These are phyloP conservation scores for Psilanteris sp. DNA, from an alignment of 1,140 invertebrate species.

Conservation along the genomic window DNA sequence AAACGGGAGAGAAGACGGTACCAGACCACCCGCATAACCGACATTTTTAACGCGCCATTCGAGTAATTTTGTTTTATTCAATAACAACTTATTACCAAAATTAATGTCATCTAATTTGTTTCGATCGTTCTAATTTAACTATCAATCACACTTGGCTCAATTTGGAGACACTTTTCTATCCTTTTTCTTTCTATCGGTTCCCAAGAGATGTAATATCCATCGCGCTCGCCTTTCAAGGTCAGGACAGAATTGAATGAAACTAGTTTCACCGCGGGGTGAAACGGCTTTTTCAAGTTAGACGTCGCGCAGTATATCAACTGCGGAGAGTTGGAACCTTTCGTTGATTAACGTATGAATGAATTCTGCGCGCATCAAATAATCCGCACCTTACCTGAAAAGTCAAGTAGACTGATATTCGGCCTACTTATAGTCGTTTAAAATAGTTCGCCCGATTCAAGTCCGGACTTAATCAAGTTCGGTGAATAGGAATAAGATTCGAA, in stretches of 20 bases:
- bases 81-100: constrained; percentile 12
- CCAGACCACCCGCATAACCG: constrained; percentile 41
- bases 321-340: constrained; percentile 17
- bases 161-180: neutral
- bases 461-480: constrained; percentile 36
- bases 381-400: constrained; percentile 34
- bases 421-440: constrained; percentile 38
- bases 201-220: constrained; percentile 1
- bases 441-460: constrained; percentile 19
- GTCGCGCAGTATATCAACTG: constrained; percentile 10
- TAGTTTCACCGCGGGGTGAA: constrained; percentile 3
- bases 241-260: constrained; percentile 14
- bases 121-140: constrained; percentile 27
- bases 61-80: neutral
- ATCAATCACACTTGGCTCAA: constrained; percentile 23
- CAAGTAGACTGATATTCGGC: constrained; percentile 43
- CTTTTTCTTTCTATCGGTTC: neutral
- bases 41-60: constrained; percentile 25
- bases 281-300: constrained; percentile 5
- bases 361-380: constrained; percentile 21
- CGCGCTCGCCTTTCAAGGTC: constrained; percentile 21
- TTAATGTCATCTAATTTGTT: constrained; percentile 26
- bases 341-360: constrained; percentile 45
- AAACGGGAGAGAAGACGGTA: neutral
- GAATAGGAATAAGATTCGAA: neutral